Conservation (phyloP, 2,113 vertebrate genomes). For the Nicator chloris region DNA sequence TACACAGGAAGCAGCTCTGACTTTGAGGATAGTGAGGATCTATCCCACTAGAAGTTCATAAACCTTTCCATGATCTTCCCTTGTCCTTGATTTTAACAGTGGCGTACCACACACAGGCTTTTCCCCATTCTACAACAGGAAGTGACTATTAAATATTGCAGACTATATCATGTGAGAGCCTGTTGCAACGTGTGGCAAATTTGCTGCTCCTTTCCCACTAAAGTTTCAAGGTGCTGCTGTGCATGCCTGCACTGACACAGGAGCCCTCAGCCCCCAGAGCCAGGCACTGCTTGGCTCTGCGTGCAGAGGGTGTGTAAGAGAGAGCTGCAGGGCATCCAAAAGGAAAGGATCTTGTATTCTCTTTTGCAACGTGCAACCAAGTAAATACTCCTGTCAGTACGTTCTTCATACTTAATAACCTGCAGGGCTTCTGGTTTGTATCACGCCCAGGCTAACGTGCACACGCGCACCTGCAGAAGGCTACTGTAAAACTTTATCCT, state of each 20-base stretch:
- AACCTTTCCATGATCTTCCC: neutral
- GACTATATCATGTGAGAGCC: fast-evolving
- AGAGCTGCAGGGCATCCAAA: neutral
- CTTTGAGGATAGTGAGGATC: neutral
- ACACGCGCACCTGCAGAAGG: fast-evolving
- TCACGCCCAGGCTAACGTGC: neutral
- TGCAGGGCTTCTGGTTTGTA: neutral
- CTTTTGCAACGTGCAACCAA: neutral
- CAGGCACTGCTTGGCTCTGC: fast-evolving
- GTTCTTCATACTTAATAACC: neutral
- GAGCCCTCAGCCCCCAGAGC: neutral
- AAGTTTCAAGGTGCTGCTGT: neutral
- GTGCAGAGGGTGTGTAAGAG: neutral
- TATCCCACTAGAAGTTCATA: neutral
- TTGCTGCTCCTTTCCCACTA: neutral
- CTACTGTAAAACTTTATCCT: neutral
- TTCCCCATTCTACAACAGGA: neutral
- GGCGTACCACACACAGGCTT: neutral
- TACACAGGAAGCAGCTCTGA: neutral
- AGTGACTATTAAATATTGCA: neutral
- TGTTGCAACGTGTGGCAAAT: neutral
- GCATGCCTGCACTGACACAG: neutral
- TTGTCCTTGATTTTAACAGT: neutral
- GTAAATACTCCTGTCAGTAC: neutral
- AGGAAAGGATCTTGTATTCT: neutral